These are phyloP conservation scores for Petaurus breviceps DNA, from an alignment of 2,113 vertebrate genomes.

Conservation along the genomic window DNA sequence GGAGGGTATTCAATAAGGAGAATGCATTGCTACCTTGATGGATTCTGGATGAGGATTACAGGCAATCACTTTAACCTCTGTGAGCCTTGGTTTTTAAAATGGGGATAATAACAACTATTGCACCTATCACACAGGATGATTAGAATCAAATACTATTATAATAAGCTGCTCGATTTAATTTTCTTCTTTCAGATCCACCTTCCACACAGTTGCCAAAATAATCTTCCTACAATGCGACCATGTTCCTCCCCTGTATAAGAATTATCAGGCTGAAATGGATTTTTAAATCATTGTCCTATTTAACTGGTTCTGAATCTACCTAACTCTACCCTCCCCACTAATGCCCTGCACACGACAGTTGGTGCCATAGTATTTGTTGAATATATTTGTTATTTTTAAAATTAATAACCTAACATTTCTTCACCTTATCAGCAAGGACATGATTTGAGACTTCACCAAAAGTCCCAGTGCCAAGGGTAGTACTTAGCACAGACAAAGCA, in stretches of 20 bases:
- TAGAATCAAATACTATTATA: not conserved
- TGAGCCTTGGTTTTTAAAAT: not conserved
- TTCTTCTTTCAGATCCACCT: not conserved
- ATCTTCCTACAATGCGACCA: not conserved
- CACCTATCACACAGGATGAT: not conserved
- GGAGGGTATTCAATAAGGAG: not conserved
- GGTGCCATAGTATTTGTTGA: not conserved
- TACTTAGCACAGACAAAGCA: not conserved
- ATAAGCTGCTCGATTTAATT: not conserved
- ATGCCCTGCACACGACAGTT: not conserved
- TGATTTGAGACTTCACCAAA: not conserved
- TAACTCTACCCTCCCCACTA: not conserved
- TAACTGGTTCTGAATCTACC: not conserved
- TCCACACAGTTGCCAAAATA: not conserved
- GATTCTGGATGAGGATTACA: not conserved
- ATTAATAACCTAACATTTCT: not conserved
- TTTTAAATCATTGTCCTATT: not conserved
- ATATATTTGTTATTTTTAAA: not conserved
- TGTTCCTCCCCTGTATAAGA: not conserved
- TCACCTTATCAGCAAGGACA: not conserved
- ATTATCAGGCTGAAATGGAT: not conserved
- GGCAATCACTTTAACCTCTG: not conserved
- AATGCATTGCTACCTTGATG: not conserved
- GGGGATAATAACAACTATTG: not conserved
- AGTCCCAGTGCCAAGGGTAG: too few species aligned